These are phyloP conservation scores for Malurus melanocephalus DNA, from an alignment of 2,113 vertebrate genomes.

Conservation along the genomic window DNA sequence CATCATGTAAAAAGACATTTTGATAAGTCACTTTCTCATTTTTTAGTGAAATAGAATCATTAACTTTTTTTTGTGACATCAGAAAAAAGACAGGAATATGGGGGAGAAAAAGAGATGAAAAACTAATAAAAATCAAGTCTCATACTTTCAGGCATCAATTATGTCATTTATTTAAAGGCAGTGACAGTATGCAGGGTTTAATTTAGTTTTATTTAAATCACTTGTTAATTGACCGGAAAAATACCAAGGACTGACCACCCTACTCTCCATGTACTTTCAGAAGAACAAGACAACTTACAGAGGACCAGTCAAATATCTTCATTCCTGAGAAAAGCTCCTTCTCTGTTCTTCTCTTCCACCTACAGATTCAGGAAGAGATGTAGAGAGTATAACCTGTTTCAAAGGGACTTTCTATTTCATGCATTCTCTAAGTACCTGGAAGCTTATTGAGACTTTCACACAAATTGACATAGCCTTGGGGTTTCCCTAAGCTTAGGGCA, in stretches of 20 bases:
- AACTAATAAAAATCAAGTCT: background rate
- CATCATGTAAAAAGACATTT: background rate
- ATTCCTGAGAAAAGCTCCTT: background rate
- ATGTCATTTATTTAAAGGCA: background rate
- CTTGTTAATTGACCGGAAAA: background rate
- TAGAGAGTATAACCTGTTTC: background rate
- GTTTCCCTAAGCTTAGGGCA: background rate
- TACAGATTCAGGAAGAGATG: background rate
- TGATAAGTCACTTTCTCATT: slow-evolving; percentile 22
- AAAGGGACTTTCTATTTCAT: background rate
- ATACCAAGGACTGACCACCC: background rate
- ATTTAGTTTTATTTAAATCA: background rate
- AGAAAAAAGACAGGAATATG: background rate
- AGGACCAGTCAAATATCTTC: background rate
- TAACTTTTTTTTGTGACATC: background rate
- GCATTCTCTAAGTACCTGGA: background rate
- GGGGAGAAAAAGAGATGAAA: background rate
- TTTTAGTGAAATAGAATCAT: background rate
- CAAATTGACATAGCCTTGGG: background rate
- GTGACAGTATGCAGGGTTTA: background rate
- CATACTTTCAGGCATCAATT: background rate
- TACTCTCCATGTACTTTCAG: background rate
- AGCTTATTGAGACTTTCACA: background rate
- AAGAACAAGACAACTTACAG: background rate
- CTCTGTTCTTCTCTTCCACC: background rate